Base-by-base conservation (phyloP, 2,797 vertebrate genomes). In the Sebastes hubbsi region DNA sequence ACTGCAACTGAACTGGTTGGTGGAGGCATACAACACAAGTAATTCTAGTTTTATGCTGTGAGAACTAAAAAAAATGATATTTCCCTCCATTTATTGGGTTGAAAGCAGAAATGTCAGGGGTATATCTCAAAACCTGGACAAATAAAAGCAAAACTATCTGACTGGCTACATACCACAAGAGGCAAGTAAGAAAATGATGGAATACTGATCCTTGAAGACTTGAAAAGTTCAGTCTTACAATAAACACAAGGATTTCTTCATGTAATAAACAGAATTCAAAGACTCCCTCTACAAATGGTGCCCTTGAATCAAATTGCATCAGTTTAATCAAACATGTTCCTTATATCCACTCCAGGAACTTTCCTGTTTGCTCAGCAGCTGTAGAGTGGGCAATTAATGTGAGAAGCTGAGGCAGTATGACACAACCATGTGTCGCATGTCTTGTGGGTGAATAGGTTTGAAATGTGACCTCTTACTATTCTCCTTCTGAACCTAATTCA, bases 361-460 rank as follows among this genome's bases (percentile, higher is more conserved):
- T 61, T 72, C 25, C 27, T 25, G 59, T 65, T 30, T 68, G 49
- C 62, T 80, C n/a, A 65, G 78, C 78, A 65, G 75, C 61, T 76
- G 42, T 16, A 54, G 82, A 67, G 38, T 13, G 30, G 67, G 32
- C 80, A 89, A 89, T 91, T 90, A 90, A 73, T 49, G 70, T 56
- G 77, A 79, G 73, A 52, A 77, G 72, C 60, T 18, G 42, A 80
- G 75, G 80, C 84, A 59, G 49, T 65, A 61, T 86, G 87, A 82
- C 83, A 82, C 22, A 63, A 58, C 81, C 85, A 83, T 85, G 88
- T 87, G 86, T 86, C n/a, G 38, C 68, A 54, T 49, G 76, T 86
- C 87, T 72, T 64, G 60, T 70, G 84, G 69, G 42, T 82, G 84
- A 89, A 67, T 67, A 73, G 85, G 46, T 86, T 77, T 80, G 74